Conservation (phyloP, 2,797 vertebrate genomes). For the Ctenopoma multispine region DNA sequence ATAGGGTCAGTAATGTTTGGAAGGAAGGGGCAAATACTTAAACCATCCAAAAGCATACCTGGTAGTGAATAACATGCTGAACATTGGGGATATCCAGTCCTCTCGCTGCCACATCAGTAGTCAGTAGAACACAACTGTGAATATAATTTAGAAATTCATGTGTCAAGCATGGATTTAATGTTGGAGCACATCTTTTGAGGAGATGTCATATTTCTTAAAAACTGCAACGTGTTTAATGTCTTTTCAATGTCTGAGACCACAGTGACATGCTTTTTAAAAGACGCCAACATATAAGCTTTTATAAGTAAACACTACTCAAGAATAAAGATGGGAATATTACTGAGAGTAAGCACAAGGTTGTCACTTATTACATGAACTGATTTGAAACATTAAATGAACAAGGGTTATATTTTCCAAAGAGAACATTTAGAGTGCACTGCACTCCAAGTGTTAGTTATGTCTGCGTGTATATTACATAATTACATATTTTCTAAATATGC, state of each 20-base stretch:
- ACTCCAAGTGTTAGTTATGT: too few species aligned
- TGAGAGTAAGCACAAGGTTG: too few species aligned
- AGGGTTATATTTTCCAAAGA: too few species aligned
- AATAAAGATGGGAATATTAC: background rate
- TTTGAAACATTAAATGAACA: too few species aligned
- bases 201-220: background rate
- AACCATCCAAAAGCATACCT: conserved; percentile 81
- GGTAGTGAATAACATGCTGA: conserved; percentile 97
- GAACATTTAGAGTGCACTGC: too few species aligned
- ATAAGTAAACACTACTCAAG: background rate
- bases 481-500: background rate
- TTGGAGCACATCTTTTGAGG: background rate
- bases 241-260: background rate
- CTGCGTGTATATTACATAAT: too few species aligned
- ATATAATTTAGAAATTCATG: conserved; percentile 7
- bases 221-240: background rate
- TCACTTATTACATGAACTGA: too few species aligned
- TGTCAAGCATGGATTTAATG: background rate
- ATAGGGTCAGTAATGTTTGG: too few species aligned
- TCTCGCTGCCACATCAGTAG: conserved; percentile 96
- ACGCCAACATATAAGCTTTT: background rate
- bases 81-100: conserved; percentile 96
- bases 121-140: conserved; percentile 92
- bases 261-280: background rate
- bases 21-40: too few species aligned